phyloP scores from a whole-genome alignment of 2,113 vertebrate genomes.

The Gulo gulo region DNA sequence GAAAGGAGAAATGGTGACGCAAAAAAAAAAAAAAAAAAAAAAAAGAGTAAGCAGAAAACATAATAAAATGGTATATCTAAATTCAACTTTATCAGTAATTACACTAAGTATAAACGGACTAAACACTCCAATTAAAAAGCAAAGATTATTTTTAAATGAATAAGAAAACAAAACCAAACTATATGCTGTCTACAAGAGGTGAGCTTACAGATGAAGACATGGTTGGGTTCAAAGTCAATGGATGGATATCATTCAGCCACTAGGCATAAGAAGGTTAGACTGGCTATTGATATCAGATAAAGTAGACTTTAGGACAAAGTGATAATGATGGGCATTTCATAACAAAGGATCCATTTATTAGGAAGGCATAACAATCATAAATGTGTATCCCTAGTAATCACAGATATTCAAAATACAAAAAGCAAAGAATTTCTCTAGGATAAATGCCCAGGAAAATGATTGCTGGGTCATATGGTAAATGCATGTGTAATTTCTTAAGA shows the following conservation, averaged over 20 bases:
- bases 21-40: neutral
- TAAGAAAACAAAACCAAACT: neutral
- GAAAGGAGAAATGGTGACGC: neutral
- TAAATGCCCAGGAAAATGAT: neutral
- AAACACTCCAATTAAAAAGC: neutral
- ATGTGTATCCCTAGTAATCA: neutral
- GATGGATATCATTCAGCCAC: neutral
- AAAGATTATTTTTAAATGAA: slow-evolving; percentile 5
- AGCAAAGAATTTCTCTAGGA: neutral
- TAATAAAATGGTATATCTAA: neutral
- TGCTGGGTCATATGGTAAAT: neutral
- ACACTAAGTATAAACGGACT: neutral
- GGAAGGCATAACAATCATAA: neutral
- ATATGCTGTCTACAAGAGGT: neutral
- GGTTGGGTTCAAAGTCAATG: neutral
- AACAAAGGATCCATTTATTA: neutral
- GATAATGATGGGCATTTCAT: neutral
- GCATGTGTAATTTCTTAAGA: neutral
- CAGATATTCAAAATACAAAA: neutral
- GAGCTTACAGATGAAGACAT: neutral
- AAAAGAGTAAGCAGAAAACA: neutral
- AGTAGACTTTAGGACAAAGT: neutral
- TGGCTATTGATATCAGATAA: neutral
- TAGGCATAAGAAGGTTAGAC: neutral
- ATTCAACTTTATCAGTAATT: neutral